Evolutionary conservation across 1,140 invertebrate species (phyloP).

Genomic region (Penaeus chinensis): DNA sequence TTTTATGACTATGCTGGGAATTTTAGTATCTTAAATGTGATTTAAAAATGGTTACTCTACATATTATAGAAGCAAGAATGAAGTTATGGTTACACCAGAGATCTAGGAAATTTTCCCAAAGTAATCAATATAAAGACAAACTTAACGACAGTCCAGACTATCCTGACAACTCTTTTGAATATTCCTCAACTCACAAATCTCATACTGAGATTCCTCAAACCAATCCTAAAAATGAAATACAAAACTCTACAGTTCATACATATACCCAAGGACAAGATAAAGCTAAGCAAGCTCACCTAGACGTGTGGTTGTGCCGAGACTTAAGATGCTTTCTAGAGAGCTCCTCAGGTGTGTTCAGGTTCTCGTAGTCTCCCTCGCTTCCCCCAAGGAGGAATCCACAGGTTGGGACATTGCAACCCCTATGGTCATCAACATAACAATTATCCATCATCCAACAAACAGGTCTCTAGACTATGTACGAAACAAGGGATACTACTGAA

Average conservation of each 20-base stretch:
- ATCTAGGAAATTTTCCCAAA: not conserved
- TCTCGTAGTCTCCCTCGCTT: slow-evolving; percentile 81
- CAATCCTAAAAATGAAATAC: not conserved
- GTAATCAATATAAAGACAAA: slow-evolving; percentile 37
- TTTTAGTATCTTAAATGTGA: no score
- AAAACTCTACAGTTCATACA: slow-evolving; percentile 27
- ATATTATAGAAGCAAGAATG: no score
- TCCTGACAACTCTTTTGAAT: no score
- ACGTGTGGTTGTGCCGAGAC: slow-evolving; percentile 10
- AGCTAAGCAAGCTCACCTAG: slow-evolving; percentile 27
- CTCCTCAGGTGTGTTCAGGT: slow-evolving; percentile 69
- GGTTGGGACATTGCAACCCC: slow-evolving; percentile 78
- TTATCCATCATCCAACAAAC: slow-evolving; percentile 14
- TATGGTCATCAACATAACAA: slow-evolving; percentile 63
- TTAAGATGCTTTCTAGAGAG: slow-evolving; percentile 43
- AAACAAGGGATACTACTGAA: not conserved
- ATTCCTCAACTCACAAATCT: slow-evolving; percentile 17
- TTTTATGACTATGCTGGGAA: no score
- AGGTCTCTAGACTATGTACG: not conserved
- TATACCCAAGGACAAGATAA: slow-evolving; percentile 9
- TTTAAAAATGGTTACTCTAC: no score
- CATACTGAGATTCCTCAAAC: not conserved
- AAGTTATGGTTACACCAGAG: no score
- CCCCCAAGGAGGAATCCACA: slow-evolving; percentile 77
- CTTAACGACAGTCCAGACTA: not conserved